These are phyloP conservation scores for Tanytarsus gracilentus DNA, from an alignment of 2,888 invertebrate genomes.

Conservation along the genomic window DNA sequence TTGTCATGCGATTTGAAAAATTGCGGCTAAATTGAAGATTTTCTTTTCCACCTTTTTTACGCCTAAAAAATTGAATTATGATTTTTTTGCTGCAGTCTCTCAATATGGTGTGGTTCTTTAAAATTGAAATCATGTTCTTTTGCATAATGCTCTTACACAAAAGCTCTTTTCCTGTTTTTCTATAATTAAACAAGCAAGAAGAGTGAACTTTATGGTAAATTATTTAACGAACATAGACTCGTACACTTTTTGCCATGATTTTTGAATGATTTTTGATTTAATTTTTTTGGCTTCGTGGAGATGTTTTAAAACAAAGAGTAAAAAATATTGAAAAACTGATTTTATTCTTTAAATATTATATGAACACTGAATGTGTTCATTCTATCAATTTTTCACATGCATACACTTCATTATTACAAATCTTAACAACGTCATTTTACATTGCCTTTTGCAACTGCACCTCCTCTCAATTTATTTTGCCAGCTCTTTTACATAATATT, in stretches of 20 bases:
- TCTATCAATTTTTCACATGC: not conserved
- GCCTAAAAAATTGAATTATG: not conserved
- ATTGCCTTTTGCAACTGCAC: not conserved
- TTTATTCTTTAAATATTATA: too few species aligned
- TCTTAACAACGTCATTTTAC: too few species aligned
- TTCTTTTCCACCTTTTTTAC: too few species aligned
- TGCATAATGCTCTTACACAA: not conserved
- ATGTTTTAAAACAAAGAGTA: too few species aligned
- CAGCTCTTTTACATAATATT: too few species aligned
- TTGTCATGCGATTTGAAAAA: slow-evolving; percentile 1
- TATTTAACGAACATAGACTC: too few species aligned
- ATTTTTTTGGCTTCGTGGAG: too few species aligned
- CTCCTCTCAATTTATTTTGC: not conserved
- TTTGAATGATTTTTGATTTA: too few species aligned
- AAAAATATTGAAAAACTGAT: too few species aligned
- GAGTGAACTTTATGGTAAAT: too few species aligned
- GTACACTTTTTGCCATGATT: too few species aligned
- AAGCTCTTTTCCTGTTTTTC: slow-evolving; percentile 1
- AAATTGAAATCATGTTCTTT: slow-evolving; percentile 1
- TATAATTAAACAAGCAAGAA: slow-evolving; percentile 4
- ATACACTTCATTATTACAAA: not conserved
- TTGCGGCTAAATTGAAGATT: not conserved
- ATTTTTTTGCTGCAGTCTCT: not conserved
- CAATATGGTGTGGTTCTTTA: not conserved
- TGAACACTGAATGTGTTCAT: not conserved